Percentiles rank a stretch among this genome's conserved stretches.
Conservation (phyloP, 2,797 vertebrate genomes). For the Trachurus trachurus region DNA sequence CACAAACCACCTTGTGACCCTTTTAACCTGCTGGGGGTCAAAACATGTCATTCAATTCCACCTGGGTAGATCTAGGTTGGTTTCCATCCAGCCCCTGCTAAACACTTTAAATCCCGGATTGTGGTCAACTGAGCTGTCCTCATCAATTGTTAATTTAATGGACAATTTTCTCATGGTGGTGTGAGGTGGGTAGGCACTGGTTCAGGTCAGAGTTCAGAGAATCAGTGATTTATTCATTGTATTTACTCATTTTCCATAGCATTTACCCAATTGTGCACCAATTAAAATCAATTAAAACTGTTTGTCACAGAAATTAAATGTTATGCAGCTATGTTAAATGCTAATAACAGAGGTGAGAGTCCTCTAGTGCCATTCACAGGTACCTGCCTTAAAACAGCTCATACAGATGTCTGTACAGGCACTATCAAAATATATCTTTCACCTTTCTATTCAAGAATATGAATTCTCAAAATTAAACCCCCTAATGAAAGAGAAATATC, state of each 20-base stretch:
- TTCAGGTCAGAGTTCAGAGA: conserved; percentile 1
- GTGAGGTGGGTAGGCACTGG: background rate
- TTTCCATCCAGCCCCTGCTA: background rate
- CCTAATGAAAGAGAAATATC: background rate
- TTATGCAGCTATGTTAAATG: conserved; percentile 1
- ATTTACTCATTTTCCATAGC: background rate
- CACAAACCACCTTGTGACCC: conserved; percentile 4
- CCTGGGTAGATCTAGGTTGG: background rate
- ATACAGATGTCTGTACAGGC: background rate
- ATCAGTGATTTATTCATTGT: background rate
- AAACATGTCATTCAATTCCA: conserved; percentile 17
- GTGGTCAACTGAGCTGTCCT: background rate
- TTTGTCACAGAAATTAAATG: conserved; percentile 7
- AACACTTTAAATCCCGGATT: background rate
- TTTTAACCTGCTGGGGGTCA: conserved; percentile 14
- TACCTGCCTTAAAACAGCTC: conserved; percentile 3
- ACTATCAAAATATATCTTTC: background rate
- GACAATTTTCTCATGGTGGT: background rate
- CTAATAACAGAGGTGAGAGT: background rate
- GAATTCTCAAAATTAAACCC: conserved; percentile 10
- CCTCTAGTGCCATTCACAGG: background rate
- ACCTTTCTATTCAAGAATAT: background rate
- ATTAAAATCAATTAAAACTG: conserved; percentile 11
- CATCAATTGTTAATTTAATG: background rate
- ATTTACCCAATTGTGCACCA: background rate